Base-by-base conservation (phyloP, 2,888 invertebrate genomes). In the Lamproptera curius region DNA sequence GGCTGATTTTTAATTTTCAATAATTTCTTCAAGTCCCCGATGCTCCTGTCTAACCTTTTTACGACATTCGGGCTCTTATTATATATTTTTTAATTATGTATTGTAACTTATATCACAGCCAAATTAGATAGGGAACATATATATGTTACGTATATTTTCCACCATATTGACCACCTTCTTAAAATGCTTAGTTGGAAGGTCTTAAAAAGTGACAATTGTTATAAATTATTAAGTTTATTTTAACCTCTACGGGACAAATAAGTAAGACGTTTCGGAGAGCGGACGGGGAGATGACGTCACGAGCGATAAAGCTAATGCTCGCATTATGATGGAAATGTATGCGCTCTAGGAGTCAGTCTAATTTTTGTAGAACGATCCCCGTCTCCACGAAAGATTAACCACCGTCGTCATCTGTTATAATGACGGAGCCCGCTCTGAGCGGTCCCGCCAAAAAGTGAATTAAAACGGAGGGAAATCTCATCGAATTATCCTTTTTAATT, bases 321-420 rank as follows among this genome's bases (percentile, higher is more conserved):
- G 52, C 57, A 72, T 84, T 81, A 64, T 77, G 51, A 79, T 80
- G 76, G 58, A 71, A 82, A 80, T 76, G 63, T 73, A 63, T 84
- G 81, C 79, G 84, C 75, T 80, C 77, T 68, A 72, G 76, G 72
- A 67, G 65, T 76, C 66, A 68, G n/a, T n/a, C n/a, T 74, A 75
- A 78, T 85, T 80, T 82, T 77, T 72, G 63, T 66, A 67, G 76
- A 79, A 76, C 78, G 80, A 75, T 76, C 71, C 76, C 64, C 66
- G 54, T 63, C 31, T 79, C 83, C 76, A 81, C 83, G 84, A 76
- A 65, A 84, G 79, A 87, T 87, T 87, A 85, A 78, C 84, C 84
- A 71, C 77, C 57, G 62, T 55, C 59, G 57, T 55, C 62, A 55
- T 58, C 61, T 61, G 57, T 52, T 69, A 82, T 79, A 76, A 82